Base-by-base conservation (phyloP, 2,888 invertebrate species). In the Dione vanillae region DNA sequence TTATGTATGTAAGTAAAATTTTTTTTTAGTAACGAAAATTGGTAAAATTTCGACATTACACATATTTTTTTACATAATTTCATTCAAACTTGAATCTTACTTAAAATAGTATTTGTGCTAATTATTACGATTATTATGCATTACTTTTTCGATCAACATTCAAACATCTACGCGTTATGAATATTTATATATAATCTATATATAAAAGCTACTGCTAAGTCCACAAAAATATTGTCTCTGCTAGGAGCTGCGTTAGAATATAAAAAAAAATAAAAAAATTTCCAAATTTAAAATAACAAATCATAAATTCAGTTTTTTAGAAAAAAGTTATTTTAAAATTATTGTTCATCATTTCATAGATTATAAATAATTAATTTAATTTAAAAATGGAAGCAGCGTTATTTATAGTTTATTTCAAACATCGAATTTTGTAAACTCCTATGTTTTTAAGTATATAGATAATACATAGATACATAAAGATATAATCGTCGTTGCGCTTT, bases 151-250 rank as follows among this genome's bases (percentile, higher is more conserved):
- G 2, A 59, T 27, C 20, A 43, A 59, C 27, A 61, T 41, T 27
- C 43, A 61, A 72, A 56, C 65, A 43, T 20, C 61, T 69, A 72
- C 62, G 58, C 68, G 59, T 56, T 71, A 69, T 59, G 64, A 65
- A 45, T 19, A 58, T 20, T 14, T 69, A 65, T 66, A 69, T 65
- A 65, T 54, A 68, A 70, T 45, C 70, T 73, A 77, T 65, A 75
- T 75, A 80, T 67, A 80, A 80, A 80, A 80, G 78, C 80, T 81
- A 80, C 77, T 65, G 71, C 64, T 74, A 74, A 27, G 52, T 56
- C 16, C 37, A 64, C 66, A 74, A 71, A 78, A 73, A 76, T 82
- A 82, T 81, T 82, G 81, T 82, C 82, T 78, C 75, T 76, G 68
- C 73, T 66, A 75, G 76, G 61, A 66, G 40, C 73, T 58, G 43